Evolutionary conservation across 2,888 invertebrate species (phyloP).

Genomic region (Asteroscopus sphinx): DNA sequence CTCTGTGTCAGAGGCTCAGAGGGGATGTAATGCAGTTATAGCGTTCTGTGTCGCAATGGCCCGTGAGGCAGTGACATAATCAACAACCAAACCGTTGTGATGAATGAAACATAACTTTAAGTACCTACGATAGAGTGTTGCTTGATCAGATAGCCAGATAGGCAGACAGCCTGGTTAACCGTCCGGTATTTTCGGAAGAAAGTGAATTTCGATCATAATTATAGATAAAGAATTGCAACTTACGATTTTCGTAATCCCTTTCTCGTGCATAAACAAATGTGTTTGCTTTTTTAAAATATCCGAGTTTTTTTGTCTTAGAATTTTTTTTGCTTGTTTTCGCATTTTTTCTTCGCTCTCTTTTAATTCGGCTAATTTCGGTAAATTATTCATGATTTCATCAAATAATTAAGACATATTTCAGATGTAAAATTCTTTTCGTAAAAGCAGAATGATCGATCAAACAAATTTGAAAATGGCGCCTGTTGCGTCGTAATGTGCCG

Average conservation of each 20-base stretch:
- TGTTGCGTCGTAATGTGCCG: constrained; percentile 2
- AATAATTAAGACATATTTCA: constrained; percentile 36
- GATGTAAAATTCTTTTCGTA: constrained; percentile 36
- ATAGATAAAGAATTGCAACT: constrained; percentile 61
- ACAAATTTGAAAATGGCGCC: constrained; percentile 72
- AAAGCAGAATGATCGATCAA: constrained; percentile 64
- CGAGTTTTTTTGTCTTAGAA: constrained; percentile 71
- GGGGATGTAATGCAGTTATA: too few species aligned
- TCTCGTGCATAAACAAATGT: constrained; percentile 90
- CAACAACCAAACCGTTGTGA: too few species aligned
- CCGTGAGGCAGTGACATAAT: too few species aligned
- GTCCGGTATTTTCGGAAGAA: too few species aligned
- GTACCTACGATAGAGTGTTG: too few species aligned
- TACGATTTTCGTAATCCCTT: constrained; percentile 89
- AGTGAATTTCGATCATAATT: too few species aligned
- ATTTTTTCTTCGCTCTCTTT: constrained; percentile 73
- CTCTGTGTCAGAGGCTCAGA: too few species aligned
- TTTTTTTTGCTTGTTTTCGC: constrained; percentile 79
- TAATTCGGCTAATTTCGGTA: constrained; percentile 53
- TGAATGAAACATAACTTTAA: too few species aligned
- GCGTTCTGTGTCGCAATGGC: too few species aligned
- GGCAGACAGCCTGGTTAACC: too few species aligned
- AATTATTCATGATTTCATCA: constrained; percentile 38
- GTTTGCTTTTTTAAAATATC: constrained; percentile 74
- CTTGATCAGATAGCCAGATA: too few species aligned